Evolutionary conservation across 2,113 vertebrate species (phyloP).

Genomic region (Petroica traversi): DNA sequence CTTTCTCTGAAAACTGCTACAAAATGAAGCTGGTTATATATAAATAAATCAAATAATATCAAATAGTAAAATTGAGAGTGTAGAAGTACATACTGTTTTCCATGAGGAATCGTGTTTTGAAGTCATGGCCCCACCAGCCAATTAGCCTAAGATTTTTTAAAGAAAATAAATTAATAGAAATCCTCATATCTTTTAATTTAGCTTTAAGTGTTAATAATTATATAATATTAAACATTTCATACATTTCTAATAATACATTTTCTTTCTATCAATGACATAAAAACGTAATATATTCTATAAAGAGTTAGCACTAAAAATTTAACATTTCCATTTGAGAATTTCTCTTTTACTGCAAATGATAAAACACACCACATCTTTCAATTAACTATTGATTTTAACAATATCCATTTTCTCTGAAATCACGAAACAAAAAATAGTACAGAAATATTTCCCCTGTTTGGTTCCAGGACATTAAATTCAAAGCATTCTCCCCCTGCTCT

Average conservation of each 20-base stretch:
- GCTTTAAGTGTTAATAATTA: neutral
- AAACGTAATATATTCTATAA: neutral
- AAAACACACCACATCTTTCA: neutral
- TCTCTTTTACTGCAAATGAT: neutral
- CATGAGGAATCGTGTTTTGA: constrained; percentile 89
- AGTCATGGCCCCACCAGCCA: constrained; percentile 93
- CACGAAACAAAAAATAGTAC: neutral
- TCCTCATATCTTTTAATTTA: neutral
- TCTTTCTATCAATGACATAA: neutral
- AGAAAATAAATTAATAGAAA: neutral
- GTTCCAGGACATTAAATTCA: neutral
- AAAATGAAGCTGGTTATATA: neutral
- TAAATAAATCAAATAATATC: neutral
- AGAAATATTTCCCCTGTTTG: neutral
- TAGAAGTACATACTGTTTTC: constrained; percentile 82
- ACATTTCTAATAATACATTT: neutral
- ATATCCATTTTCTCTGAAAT: neutral
- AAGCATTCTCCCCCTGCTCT: neutral
- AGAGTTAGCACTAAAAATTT: neutral
- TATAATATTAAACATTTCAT: neutral
- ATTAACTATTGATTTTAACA: constrained; percentile 17
- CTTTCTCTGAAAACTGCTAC: neutral
- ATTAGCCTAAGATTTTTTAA: constrained; percentile 74
- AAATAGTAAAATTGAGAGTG: neutral
- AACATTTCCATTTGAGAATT: neutral